phyloP scores from a whole-genome alignment of 2,888 invertebrate genomes.

The Tipula lateralis region DNA sequence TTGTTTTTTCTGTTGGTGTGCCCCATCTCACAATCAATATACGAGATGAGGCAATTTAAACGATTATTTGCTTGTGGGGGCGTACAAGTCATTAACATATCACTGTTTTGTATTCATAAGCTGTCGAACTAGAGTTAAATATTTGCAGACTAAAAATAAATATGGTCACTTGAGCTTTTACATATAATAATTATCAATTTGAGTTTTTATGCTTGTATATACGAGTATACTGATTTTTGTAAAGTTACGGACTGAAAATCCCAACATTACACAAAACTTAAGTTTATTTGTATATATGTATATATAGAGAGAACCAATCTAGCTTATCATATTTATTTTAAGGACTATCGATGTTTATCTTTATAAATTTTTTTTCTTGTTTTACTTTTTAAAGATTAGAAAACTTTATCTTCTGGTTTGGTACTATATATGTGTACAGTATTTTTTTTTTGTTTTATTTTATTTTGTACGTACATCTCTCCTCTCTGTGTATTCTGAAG shows the following conservation, averaged over 20 bases:
- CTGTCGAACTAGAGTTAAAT: no score
- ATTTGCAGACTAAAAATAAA: no score
- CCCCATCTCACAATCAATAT: no score
- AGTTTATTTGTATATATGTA: no score
- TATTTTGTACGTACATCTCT: no score
- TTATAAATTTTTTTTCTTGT: neutral
- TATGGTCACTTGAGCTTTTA: no score
- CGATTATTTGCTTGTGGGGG: neutral
- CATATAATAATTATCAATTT: no score
- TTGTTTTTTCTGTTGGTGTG: neutral
- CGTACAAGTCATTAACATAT: neutral
- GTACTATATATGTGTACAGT: neutral
- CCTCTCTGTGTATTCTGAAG: neutral
- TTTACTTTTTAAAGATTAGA: neutral
- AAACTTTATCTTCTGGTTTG: neutral
- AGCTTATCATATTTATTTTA: neutral
- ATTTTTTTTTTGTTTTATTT: neutral
- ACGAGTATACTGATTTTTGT: no score
- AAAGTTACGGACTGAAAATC: neutral
- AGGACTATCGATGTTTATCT: neutral
- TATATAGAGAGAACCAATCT: neutral
- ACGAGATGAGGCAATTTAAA: neutral
- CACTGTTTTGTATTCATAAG: neutral
- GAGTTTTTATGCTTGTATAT: no score
- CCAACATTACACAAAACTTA: neutral